phyloP scores from a whole-genome alignment of 2,113 vertebrate genomes.

The Puffinus mauretanicus region DNA sequence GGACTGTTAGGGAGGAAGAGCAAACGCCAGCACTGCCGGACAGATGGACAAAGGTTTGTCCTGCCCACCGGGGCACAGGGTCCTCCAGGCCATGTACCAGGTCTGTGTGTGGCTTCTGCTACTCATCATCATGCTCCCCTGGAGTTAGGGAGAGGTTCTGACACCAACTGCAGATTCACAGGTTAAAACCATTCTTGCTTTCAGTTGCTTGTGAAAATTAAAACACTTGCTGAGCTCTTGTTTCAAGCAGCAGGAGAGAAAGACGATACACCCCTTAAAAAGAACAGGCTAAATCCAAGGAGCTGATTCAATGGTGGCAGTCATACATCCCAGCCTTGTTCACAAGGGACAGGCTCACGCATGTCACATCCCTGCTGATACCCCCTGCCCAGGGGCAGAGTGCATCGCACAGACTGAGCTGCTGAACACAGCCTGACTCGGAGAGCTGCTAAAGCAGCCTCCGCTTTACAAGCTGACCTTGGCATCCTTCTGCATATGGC shows the following conservation, averaged over 20 bases:
- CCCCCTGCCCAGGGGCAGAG: background rate
- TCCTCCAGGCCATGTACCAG: background rate
- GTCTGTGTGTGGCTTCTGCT: background rate
- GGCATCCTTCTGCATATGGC: background rate
- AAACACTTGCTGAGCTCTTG: background rate
- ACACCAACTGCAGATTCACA: background rate
- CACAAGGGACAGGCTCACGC: rapidly evolving
- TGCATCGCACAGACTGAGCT: rapidly evolving
- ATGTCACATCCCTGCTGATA: background rate
- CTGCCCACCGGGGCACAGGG: background rate
- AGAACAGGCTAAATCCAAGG: background rate
- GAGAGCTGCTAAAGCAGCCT: background rate
- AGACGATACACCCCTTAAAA: background rate
- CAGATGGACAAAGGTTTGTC: background rate
- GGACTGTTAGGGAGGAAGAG: background rate
- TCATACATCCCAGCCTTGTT: background rate
- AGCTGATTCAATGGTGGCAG: background rate
- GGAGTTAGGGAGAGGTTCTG: background rate
- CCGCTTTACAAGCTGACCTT: background rate
- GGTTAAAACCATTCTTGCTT: background rate
- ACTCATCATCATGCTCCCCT: rapidly evolving
- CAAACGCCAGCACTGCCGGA: background rate
- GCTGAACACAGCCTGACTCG: background rate
- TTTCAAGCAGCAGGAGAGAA: background rate
- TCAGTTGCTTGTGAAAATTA: background rate